Percentiles rank a stretch among this genome's conserved stretches.
Evolutionary conservation across 2,888 invertebrate species (phyloP).

Genomic region (Cephus nigrinus): DNA sequence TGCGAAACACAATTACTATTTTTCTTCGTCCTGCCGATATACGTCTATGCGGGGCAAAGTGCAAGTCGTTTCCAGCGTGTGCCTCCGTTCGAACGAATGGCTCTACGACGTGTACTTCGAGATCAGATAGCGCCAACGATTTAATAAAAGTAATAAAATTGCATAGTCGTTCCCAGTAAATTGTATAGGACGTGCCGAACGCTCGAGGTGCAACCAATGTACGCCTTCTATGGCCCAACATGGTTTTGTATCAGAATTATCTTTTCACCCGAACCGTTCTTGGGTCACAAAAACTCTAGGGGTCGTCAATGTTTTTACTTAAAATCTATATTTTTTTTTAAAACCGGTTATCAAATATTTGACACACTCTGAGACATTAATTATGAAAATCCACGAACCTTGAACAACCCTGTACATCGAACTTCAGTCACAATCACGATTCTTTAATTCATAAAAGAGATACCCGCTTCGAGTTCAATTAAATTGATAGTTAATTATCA

Average conservation of each 20-base stretch:
- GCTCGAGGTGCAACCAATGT: not conserved
- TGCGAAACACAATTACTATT: slow-evolving; percentile 2
- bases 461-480: not conserved
- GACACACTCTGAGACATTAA: not conserved
- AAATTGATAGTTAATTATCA: not conserved
- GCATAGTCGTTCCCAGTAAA: slow-evolving; percentile 33
- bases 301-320: not conserved
- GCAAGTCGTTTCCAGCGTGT: slow-evolving; percentile 3
- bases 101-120: slow-evolving; percentile 25
- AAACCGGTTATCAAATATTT: not conserved
- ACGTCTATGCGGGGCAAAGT: slow-evolving; percentile 3
- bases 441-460: not conserved
- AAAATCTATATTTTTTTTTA: not conserved
- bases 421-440: not conserved
- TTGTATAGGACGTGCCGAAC: slow-evolving; percentile 27
- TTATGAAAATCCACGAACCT: not conserved
- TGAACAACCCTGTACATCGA: not conserved
- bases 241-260: not conserved
- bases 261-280: not conserved
- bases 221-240: not conserved
- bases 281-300: not conserved
- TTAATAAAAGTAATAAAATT: slow-evolving; percentile 33
- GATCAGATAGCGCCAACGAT: slow-evolving; percentile 33
- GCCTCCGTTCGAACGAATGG: slow-evolving; percentile 16
- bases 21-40: not conserved